Conservation (phyloP, 2,888 invertebrate species). For the Griposia aprilina region DNA sequence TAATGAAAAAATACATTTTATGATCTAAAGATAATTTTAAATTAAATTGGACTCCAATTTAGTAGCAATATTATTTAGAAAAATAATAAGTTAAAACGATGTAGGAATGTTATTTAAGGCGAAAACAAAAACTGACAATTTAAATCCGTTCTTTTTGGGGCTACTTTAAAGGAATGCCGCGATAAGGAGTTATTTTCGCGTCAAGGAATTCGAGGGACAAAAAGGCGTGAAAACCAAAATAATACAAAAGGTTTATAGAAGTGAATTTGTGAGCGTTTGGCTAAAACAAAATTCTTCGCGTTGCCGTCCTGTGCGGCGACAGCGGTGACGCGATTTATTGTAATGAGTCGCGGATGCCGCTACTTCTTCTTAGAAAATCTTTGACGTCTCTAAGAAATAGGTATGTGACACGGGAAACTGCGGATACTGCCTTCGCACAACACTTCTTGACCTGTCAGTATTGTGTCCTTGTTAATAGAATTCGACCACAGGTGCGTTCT, state of each 20-base stretch:
- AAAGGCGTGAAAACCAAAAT: conserved; percentile 91
- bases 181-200: conserved; percentile 90
- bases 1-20: conserved; percentile 1
- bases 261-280: conserved; percentile 91
- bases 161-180: conserved; percentile 89
- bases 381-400: conserved; percentile 86
- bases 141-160: conserved; percentile 84
- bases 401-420: conserved; percentile 75
- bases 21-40: conserved; percentile 28
- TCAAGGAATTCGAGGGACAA: conserved; percentile 88
- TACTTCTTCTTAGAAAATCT: conserved; percentile 85
- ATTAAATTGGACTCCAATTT: conserved; percentile 61
- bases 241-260: conserved; percentile 89
- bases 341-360: conserved; percentile 86
- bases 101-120: conserved; percentile 84
- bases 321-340: conserved; percentile 88
- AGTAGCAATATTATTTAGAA: conserved; percentile 77
- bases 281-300: conserved; percentile 90
- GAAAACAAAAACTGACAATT: conserved; percentile 83
- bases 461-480: conserved; percentile 15
- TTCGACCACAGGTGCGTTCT: background rate
- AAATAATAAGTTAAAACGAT: conserved; percentile 80
- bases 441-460: conserved; percentile 21
- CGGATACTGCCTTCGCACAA: conserved; percentile 72
- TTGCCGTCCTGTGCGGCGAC: conserved; percentile 91